A percentile compares a stretch with the other conserved stretches of the same genome.
Conservation (phyloP, 2,888 invertebrate species). For the Polietes domitor region DNA sequence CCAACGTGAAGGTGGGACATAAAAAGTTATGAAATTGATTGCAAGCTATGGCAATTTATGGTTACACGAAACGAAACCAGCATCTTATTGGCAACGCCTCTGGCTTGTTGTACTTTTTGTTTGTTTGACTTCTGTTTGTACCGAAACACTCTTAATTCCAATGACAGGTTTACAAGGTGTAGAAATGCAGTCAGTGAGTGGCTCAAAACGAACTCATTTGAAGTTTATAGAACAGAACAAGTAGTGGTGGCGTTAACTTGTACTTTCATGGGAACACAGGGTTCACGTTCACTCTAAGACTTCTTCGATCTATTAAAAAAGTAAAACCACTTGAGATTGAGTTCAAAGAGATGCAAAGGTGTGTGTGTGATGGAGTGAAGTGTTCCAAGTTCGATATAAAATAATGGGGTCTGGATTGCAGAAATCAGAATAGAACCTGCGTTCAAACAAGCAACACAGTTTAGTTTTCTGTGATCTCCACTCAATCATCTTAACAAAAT, state of each 20-base stretch:
- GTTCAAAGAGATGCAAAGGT: not conserved
- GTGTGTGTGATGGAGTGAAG: not conserved
- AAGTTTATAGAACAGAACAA: not conserved
- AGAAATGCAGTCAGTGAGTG: not conserved
- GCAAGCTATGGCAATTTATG: too few species aligned
- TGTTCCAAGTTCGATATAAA: conserved; percentile 54
- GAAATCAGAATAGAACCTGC: conserved; percentile 61
- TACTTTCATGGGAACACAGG: not conserved
- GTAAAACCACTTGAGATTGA: not conserved
- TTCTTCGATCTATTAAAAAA: not conserved
- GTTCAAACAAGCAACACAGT: conserved; percentile 51
- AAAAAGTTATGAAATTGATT: too few species aligned
- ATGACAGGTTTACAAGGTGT: conserved; percentile 44
- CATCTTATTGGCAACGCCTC: not conserved
- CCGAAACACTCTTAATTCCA: too few species aligned
- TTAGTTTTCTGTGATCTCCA: conserved; percentile 64
- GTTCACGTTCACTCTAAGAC: not conserved
- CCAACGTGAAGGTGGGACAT: too few species aligned
- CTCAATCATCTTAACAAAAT: conserved; percentile 68
- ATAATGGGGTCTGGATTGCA: conserved; percentile 60
- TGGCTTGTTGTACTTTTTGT: not conserved
- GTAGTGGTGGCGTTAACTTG: not conserved
- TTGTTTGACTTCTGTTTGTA: too few species aligned
- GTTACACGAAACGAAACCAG: too few species aligned
- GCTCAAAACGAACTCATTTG: not conserved